A percentile compares a stretch with the other conserved stretches of the same genome.
Evolutionary conservation across 2,888 invertebrate genomes (phyloP).

Genomic region (Drosophila bunnanda): DNA sequence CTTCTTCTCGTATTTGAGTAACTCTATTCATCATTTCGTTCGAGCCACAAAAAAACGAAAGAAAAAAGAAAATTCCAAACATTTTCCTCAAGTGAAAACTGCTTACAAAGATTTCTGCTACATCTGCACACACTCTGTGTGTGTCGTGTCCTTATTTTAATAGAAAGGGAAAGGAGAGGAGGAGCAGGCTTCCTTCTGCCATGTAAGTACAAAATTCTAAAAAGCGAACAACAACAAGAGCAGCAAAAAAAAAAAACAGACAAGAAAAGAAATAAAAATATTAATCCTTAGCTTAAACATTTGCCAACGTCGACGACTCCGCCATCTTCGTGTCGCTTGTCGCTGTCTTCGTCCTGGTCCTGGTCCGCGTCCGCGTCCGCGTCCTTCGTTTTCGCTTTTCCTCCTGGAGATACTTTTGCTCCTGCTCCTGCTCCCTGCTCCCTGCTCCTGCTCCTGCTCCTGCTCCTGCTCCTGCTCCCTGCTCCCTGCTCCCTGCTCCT

Average conservation of each 20-base stretch:
- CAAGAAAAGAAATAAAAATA: conserved; percentile 50
- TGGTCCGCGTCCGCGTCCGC: not conserved
- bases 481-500: no score
- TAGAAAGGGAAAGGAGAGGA: conserved; percentile 31
- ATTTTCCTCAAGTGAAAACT: conserved; percentile 73
- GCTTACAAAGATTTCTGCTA: conserved; percentile 77
- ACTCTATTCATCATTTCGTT: conserved; percentile 79
- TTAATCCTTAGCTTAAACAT: conserved; percentile 81
- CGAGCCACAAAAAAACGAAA: conserved; percentile 7
- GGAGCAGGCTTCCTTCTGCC: conserved; percentile 7
- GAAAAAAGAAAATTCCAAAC: conserved; percentile 38
- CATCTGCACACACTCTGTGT: conserved; percentile 32
- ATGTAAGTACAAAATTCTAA: conserved; percentile 76
- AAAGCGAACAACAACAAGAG: conserved; percentile 49
- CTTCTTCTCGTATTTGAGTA: conserved; percentile 67
- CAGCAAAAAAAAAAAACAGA: conserved; percentile 2
- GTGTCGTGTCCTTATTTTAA: conserved; percentile 53
- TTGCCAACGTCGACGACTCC: conserved; percentile 70
- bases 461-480: not conserved
- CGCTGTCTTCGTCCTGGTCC: conserved; percentile 22
- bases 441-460: not conserved
- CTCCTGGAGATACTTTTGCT: conserved; percentile 10
- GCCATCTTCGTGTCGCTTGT: conserved; percentile 48
- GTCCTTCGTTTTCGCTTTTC: conserved; percentile 11
- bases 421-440: not conserved